Percentiles rank a stretch among this genome's conserved stretches.
Conservation (phyloP, 2,797 vertebrate species). For the Salmo trutta region DNA sequence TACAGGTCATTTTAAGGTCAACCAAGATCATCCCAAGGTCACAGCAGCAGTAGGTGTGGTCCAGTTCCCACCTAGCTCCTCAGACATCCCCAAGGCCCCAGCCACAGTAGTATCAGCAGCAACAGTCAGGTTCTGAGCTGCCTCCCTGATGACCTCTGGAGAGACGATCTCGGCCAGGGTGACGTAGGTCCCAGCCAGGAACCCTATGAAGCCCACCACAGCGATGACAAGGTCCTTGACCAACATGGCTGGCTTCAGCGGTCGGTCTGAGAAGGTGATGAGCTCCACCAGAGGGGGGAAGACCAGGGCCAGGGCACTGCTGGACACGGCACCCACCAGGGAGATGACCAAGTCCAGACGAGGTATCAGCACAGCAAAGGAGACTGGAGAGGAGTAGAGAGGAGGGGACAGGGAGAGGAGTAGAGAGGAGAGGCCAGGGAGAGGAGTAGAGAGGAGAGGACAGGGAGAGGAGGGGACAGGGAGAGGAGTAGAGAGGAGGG, state of each 20-base stretch:
- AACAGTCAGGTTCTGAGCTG: constrained; percentile 22
- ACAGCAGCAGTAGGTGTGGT: constrained; percentile 32
- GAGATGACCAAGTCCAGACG: constrained; percentile 87
- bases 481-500: constrained; percentile 32
- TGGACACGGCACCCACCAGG: constrained; percentile 84
- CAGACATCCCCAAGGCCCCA: constrained; percentile 54
- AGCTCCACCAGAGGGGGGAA: constrained; percentile 85
- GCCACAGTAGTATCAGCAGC: constrained; percentile 2
- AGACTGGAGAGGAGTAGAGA: constrained; percentile 63
- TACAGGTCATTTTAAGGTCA: background rate
- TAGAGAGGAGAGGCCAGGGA: background rate
- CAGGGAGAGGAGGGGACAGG: constrained; percentile 66
- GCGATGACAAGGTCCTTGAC: constrained; percentile 81
- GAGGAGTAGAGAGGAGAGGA: background rate
- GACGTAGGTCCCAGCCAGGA: constrained; percentile 83
- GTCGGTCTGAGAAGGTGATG: constrained; percentile 79
- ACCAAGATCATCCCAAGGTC: constrained; percentile 20
- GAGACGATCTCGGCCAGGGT: constrained; percentile 82
- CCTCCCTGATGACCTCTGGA: constrained; percentile 47
- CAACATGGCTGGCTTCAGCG: constrained; percentile 64
- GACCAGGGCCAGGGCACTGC: constrained; percentile 84
- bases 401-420: background rate
- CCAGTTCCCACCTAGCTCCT: constrained; percentile 22
- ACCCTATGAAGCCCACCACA: constrained; percentile 79
- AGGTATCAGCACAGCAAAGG: constrained; percentile 81